These are phyloP conservation scores for Echinops telfairi DNA, from an alignment of 2,113 vertebrate genomes.

Conservation along the genomic window DNA sequence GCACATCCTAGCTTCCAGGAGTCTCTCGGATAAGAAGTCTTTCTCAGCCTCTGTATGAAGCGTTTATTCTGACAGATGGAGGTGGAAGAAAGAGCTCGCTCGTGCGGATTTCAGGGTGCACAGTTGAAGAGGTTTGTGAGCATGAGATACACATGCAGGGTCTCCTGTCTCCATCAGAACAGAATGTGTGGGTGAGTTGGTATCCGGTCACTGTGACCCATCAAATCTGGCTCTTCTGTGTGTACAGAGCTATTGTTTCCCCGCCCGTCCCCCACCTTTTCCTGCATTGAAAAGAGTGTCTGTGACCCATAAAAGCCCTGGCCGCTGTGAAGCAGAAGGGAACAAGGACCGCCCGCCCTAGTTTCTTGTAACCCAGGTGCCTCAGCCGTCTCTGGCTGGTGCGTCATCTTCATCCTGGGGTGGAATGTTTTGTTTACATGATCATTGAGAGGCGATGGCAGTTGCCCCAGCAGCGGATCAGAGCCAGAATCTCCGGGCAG, in stretches of 20 bases:
- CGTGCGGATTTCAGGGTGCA: background rate
- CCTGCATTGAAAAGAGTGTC: background rate
- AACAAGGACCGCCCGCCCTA: rapidly evolving
- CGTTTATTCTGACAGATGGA: constrained; percentile 29
- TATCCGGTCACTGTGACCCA: constrained; percentile 52
- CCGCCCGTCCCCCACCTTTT: too few species aligned
- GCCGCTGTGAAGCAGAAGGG: background rate
- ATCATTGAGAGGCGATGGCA: rapidly evolving
- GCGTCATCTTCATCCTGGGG: background rate
- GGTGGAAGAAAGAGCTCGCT: constrained; percentile 9
- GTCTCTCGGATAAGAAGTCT: background rate
- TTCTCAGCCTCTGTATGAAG: constrained; percentile 8
- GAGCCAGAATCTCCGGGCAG: too few species aligned
- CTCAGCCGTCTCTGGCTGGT: rapidly evolving
- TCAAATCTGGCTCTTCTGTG: constrained; percentile 43
- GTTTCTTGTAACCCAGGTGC: background rate
- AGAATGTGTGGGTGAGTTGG: background rate
- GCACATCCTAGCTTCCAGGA: background rate
- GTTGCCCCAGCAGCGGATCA: background rate
- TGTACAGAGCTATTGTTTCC: constrained; percentile 10
- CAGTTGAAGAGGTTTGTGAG: constrained; percentile 26
- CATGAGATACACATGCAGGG: constrained; percentile 23
- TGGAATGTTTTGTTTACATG: too few species aligned
- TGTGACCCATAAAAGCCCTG: background rate
- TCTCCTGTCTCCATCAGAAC: constrained; percentile 61